These are phyloP conservation scores for Trichopria drosophilae DNA, from an alignment of 2,888 invertebrate genomes.

Conservation along the genomic window DNA sequence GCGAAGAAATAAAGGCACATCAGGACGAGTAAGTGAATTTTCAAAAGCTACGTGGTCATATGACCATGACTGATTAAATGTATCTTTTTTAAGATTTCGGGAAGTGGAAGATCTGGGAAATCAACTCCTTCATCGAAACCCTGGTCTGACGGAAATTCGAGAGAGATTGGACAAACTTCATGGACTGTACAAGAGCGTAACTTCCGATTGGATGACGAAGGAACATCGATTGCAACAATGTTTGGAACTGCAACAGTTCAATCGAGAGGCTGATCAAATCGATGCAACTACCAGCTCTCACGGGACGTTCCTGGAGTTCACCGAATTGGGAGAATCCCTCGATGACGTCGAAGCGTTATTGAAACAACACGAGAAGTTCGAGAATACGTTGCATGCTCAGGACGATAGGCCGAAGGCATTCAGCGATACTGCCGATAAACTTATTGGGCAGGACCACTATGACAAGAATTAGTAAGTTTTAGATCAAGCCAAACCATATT, in stretches of 20 bases:
- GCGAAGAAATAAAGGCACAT: constrained; percentile 87
- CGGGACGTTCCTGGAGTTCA: constrained; percentile 88
- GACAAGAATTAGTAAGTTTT: constrained; percentile 73
- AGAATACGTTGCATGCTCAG: constrained; percentile 88
- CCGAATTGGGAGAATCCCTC: constrained; percentile 81
- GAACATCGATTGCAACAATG: constrained; percentile 85
- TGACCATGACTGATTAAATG: constrained; percentile 9
- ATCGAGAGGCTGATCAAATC: constrained; percentile 95
- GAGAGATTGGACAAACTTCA: constrained; percentile 73
- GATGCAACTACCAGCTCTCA: constrained; percentile 94
- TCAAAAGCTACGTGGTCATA: too few relatives aligned
- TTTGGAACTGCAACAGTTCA: constrained; percentile 86
- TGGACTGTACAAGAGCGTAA: constrained; percentile 76
- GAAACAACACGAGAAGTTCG: constrained; percentile 91
- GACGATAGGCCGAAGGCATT: constrained; percentile 87
- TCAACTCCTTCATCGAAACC: constrained; percentile 75
- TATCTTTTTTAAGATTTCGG: constrained; percentile 63
- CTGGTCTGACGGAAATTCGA: constrained; percentile 73
- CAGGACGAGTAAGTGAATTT: constrained; percentile 81
- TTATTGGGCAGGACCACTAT: constrained; percentile 79
- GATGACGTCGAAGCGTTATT: constrained; percentile 90
- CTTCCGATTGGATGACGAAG: constrained; percentile 76
- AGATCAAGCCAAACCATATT: neutral
- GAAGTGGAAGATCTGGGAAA: constrained; percentile 80
- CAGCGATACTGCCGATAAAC: constrained; percentile 77